Evolutionary conservation across 2,888 invertebrate species (phyloP).

Genomic region (Morpho deidamia): DNA sequence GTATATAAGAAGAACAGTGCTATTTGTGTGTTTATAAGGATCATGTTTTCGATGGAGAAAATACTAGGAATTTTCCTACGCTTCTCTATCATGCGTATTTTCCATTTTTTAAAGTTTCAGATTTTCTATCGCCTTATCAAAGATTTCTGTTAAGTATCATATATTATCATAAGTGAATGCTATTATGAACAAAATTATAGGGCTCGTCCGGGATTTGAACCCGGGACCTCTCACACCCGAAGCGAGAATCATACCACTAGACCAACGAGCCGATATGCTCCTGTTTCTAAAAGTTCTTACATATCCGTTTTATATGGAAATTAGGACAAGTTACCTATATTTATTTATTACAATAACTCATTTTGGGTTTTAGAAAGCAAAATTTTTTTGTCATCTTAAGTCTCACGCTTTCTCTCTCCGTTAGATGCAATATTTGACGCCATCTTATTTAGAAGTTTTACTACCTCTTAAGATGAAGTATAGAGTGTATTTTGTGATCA

Average conservation of each 20-base stretch:
- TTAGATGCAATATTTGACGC: constrained; percentile 9
- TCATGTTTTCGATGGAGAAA: too few species aligned
- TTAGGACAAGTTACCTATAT: neutral
- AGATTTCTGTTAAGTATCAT: too few species aligned
- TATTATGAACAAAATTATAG: constrained; percentile 20
- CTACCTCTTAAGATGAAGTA: constrained; percentile 4
- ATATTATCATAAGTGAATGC: too few species aligned
- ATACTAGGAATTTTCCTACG: too few species aligned
- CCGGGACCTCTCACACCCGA: constrained; percentile 80
- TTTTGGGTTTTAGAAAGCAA: constrained; percentile 3
- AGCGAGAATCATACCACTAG: constrained; percentile 80
- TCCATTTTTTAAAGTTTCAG: too few species aligned
- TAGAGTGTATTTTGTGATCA: constrained; percentile 14
- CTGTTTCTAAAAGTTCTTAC: neutral
- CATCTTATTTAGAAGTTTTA: constrained; percentile 8
- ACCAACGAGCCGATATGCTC: constrained; percentile 69
- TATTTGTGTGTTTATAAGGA: too few species aligned
- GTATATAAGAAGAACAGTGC: too few species aligned
- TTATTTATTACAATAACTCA: neutral
- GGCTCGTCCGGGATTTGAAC: constrained; percentile 80
- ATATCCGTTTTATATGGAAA: neutral
- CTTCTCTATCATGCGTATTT: too few species aligned
- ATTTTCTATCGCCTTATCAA: too few species aligned
- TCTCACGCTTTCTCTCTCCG: constrained; percentile 11
- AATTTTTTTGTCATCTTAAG: constrained; percentile 5